Evolutionary conservation across 2,113 vertebrate species (phyloP).

Genomic region (Colossoma macropomum): DNA sequence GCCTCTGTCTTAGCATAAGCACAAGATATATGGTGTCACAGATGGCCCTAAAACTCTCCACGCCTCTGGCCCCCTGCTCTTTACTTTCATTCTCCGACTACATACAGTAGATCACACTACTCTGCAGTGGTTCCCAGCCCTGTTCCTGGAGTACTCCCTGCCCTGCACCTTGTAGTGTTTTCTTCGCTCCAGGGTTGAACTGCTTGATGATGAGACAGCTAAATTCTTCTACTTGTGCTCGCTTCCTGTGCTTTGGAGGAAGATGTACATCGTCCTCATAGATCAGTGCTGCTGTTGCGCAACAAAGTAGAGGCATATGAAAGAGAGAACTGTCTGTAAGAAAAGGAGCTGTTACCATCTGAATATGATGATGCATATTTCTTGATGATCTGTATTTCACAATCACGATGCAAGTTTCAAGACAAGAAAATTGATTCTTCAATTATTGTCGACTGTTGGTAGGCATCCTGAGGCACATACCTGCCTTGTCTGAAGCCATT

Average conservation of each 20-base stretch:
- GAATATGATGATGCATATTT: background rate
- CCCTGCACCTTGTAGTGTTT: no score
- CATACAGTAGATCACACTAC: background rate
- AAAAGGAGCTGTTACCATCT: background rate
- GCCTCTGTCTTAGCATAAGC: slow-evolving; percentile 45
- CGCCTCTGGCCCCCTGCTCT: slow-evolving; percentile 15
- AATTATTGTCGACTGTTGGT: background rate
- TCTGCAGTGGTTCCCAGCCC: no score
- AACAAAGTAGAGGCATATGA: no score
- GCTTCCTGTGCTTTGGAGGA: background rate
- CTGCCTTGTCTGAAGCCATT: slow-evolving; percentile 26
- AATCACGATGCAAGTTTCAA: no score
- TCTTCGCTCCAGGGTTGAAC: no score
- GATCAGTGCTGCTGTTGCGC: no score
- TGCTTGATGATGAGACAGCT: no score
- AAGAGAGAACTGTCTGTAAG: no score
- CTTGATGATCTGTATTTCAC: background rate
- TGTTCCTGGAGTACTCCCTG: no score
- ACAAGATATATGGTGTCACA: slow-evolving; percentile 63
- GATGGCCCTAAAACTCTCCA: slow-evolving; percentile 49
- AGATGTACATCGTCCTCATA: background rate
- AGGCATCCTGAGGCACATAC: slow-evolving; percentile 37
- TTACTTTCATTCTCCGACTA: slow-evolving; percentile 25
- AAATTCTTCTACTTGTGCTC: no score
- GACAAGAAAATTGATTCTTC: background rate